A percentile compares a stretch with the other conserved stretches of the same genome.
These are phyloP conservation scores for Hydraecia micacea DNA, from an alignment of 2,888 invertebrate genomes.

Conservation along the genomic window DNA sequence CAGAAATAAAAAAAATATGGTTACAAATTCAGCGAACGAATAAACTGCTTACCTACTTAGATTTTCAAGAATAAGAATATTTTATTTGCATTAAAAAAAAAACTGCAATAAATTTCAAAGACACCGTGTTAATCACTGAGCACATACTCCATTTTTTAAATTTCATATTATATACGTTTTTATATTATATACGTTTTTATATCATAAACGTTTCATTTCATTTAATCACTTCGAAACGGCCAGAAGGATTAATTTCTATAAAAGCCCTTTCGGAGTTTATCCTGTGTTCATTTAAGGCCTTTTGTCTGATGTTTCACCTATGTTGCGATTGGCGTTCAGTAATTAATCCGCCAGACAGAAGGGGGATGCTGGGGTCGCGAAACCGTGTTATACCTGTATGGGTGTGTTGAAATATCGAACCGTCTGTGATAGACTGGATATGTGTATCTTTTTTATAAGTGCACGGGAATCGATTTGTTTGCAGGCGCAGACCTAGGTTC, in stretches of 20 bases:
- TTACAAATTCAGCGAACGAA: neutral
- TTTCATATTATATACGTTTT: too few species aligned
- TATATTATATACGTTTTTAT: too few species aligned
- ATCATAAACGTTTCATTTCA: too few species aligned
- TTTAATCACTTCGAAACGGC: too few species aligned
- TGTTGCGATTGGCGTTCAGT: conserved; percentile 17
- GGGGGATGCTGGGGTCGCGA: conserved; percentile 20
- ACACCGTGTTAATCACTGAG: neutral
- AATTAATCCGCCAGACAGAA: conserved; percentile 40
- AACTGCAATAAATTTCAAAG: neutral
- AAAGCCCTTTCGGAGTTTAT: conserved; percentile 5
- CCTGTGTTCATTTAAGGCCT: neutral
- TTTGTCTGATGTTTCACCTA: conserved; percentile 12
- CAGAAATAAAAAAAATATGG: neutral
- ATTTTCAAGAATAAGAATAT: neutral
- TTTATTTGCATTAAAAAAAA: neutral
- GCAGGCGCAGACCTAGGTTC: too few species aligned
- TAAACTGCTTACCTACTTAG: neutral
- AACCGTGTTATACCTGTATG: neutral
- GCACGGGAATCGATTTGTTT: conserved; percentile 8
- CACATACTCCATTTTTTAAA: neutral
- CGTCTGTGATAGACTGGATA: conserved; percentile 14
- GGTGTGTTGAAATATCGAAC: conserved; percentile 25
- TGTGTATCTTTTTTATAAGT: neutral
- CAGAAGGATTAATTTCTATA: conserved; percentile 2